Conservation (phyloP, 2,888 invertebrate genomes). For the Metalampra italica region DNA sequence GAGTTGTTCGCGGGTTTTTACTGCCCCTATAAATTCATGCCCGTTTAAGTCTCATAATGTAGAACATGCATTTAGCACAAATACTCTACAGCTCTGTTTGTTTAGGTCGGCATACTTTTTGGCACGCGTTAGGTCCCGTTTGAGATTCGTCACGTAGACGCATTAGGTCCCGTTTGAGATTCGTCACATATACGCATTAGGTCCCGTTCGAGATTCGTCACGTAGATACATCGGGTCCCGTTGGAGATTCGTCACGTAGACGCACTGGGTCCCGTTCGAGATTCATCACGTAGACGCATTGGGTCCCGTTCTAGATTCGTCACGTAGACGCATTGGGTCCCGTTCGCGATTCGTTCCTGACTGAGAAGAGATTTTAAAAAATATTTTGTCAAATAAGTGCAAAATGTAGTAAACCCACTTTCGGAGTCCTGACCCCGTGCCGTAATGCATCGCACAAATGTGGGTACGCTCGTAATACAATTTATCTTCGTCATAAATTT, state of each 20-base stretch:
- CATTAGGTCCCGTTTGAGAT: too few relatives aligned
- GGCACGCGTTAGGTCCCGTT: background rate
- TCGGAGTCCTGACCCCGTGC: background rate
- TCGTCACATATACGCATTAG: too few relatives aligned
- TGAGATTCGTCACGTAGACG: too few relatives aligned
- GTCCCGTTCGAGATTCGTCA: too few relatives aligned
- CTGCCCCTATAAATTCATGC: conserved; percentile 4
- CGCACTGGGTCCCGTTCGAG: too few relatives aligned
- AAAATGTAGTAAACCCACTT: background rate
- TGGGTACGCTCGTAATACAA: conserved; percentile 1
- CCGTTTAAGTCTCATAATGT: background rate
- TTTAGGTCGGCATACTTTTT: background rate
- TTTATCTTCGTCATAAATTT: conserved; percentile 8
- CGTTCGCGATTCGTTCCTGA: background rate
- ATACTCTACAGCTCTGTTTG: background rate
- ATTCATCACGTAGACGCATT: too few relatives aligned
- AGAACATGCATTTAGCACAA: conserved; percentile 2
- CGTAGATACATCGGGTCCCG: too few relatives aligned
- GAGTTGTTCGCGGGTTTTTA: conserved; percentile 5
- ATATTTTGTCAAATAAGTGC: background rate
- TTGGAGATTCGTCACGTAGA: too few relatives aligned
- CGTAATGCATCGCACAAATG: background rate
- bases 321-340: too few relatives aligned
- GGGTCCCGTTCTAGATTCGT: too few relatives aligned
- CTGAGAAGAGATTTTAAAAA: background rate